Evolutionary conservation across 2,888 invertebrate genomes (phyloP).

Genomic region (Alentia gelatinosa): DNA sequence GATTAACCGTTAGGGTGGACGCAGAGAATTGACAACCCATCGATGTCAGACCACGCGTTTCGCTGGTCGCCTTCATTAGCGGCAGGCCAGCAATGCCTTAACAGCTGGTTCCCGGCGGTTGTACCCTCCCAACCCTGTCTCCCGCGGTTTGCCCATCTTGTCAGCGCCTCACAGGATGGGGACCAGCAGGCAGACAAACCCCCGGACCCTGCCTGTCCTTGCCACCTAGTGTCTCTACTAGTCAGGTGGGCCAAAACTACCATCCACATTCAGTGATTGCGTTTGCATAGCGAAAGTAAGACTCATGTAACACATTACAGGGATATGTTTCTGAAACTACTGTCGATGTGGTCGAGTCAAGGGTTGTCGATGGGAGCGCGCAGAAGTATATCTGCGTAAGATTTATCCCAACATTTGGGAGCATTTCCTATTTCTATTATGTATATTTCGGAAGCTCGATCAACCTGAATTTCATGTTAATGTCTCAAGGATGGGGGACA

Average conservation of each 20-base stretch:
- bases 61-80: neutral
- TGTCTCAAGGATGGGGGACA: neutral
- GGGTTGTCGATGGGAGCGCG: neutral
- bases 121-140: neutral
- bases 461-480: neutral
- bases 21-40: constrained; percentile 47
- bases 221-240: neutral
- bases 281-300: neutral
- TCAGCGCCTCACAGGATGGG: neutral
- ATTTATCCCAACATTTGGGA: too few relatives aligned
- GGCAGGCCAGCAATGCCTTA: neutral
- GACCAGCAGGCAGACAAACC: neutral
- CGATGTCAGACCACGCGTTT: neutral
- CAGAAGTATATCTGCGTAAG: too few relatives aligned
- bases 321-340: neutral
- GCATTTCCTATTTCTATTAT: neutral
- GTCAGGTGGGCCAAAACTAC: too few relatives aligned
- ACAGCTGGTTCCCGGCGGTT: neutral
- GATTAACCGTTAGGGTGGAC: too few relatives aligned
- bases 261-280: too few relatives aligned
- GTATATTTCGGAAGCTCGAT: neutral
- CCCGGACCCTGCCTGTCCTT: neutral
- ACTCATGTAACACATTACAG: neutral
- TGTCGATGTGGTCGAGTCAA: neutral
- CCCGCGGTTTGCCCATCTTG: constrained; percentile 20